Conservation (phyloP, 2,113 vertebrate species). For the Carollia perspicillata region DNA sequence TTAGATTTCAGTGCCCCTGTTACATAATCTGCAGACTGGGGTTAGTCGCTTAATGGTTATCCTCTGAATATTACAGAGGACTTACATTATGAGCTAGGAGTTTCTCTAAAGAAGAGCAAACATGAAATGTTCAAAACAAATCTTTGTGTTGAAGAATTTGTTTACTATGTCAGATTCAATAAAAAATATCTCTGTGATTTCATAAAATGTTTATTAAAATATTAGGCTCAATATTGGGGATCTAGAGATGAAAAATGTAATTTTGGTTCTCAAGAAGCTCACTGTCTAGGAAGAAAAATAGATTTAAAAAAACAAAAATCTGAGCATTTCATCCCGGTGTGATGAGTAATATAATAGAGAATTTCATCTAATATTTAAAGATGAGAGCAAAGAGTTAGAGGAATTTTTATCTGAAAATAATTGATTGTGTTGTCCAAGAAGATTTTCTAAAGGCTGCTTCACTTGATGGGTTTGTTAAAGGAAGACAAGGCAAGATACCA, state of each 20-base stretch:
- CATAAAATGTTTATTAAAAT: slow-evolving; percentile 33
- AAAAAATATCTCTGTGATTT: neutral
- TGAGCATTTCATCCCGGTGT: neutral
- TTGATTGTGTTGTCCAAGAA: slow-evolving; percentile 21
- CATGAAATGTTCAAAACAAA: neutral
- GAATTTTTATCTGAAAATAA: neutral
- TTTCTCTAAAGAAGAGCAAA: neutral
- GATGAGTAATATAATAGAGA: neutral
- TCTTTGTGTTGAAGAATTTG: neutral
- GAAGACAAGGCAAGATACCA: neutral
- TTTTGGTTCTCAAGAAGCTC: neutral
- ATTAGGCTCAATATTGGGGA: neutral
- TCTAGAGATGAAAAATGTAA: neutral
- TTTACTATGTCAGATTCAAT: neutral
- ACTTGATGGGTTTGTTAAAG: neutral
- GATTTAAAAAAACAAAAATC: neutral
- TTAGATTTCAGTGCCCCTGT: neutral
- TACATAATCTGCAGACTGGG: neutral
- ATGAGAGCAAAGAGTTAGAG: neutral
- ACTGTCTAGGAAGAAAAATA: neutral
- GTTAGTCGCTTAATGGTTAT: neutral
- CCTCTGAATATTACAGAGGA: neutral
- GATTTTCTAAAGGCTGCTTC: neutral
- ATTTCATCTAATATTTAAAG: neutral
- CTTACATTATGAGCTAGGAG: neutral